These are phyloP conservation scores for Plumapathes pennacea DNA, from an alignment of 92 coral and sea anemone species.

Conservation along the genomic window DNA sequence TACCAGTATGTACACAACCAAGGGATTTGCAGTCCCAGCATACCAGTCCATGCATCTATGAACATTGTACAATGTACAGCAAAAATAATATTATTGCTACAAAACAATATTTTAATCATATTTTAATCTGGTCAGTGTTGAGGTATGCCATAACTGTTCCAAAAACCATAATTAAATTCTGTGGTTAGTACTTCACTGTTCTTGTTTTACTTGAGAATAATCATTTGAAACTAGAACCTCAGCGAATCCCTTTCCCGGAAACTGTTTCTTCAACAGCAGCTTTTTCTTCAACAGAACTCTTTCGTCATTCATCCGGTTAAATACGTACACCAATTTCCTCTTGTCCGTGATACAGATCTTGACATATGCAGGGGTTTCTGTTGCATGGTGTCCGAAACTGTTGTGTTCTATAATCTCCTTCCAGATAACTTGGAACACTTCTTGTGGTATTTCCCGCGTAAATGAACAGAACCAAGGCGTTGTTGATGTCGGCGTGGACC, in stretches of 20 bases:
- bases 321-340: conserved; percentile 21
- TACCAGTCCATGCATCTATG: too few species aligned
- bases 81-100: too few species aligned
- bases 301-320: conserved; percentile 21
- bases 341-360: conserved; percentile 4
- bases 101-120: too few species aligned
- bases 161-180: conserved; percentile 19
- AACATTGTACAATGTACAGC: too few species aligned
- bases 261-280: conserved; percentile 4
- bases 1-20: too few species aligned
- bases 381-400: conserved; percentile 28
- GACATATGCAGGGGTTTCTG: conserved; percentile 6
- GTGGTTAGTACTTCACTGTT: conserved; percentile 6
- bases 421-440: conserved; percentile 25
- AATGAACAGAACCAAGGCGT: conserved; percentile 18
- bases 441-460: conserved; percentile 24
- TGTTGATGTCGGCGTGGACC: conserved; percentile 4
- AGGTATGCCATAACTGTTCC: conserved; percentile 19
- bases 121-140: conserved; percentile 36
- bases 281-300: conserved; percentile 13
- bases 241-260: conserved; percentile 4
- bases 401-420: conserved; percentile 27
- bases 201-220: conserved; percentile 1
- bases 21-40: too few species aligned
- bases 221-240: conserved; percentile 10